A percentile compares a stretch with the other conserved stretches of the same genome.
Conservation (phyloP, 2,888 invertebrate genomes). For the Drosophila testacea region DNA sequence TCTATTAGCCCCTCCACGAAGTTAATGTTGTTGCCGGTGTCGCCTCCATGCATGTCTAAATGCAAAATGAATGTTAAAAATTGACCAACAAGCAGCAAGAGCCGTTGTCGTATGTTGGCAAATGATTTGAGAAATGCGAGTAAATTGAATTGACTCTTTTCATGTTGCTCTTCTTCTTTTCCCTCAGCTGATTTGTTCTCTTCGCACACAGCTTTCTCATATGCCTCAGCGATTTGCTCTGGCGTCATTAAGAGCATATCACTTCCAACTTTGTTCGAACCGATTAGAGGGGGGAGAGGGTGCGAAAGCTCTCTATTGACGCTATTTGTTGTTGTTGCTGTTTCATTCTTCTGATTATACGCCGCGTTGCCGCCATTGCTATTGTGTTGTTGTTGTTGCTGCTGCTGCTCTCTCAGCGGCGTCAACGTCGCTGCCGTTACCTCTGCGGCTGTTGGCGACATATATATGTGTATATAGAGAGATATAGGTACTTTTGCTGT, state of each 20-base stretch:
- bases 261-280: conserved; percentile 56
- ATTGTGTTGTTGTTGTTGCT: background rate
- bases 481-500: conserved; percentile 10
- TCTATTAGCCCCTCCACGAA: conserved; percentile 87
- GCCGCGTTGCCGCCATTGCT: background rate
- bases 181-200: conserved; percentile 12
- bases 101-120: conserved; percentile 41
- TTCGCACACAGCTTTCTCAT: conserved; percentile 44
- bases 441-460: conserved; percentile 58
- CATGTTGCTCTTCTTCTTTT: conserved; percentile 31
- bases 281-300: conserved; percentile 46
- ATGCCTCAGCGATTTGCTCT: conserved; percentile 62
- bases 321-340: background rate
- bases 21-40: conserved; percentile 69
- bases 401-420: conserved; percentile 5
- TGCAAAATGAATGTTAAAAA: conserved; percentile 58
- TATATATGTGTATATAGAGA: conserved; percentile 10
- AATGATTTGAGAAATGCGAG: conserved; percentile 28
- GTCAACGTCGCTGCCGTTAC: conserved; percentile 36
- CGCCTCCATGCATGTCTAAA: conserved; percentile 74
- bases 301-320: background rate
- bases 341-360: background rate
- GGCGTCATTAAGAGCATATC: conserved; percentile 59
- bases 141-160: conserved; percentile 6
- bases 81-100: conserved; percentile 58